Conservation (phyloP, 2,113 vertebrate species). For the Accipiter virgatus region DNA sequence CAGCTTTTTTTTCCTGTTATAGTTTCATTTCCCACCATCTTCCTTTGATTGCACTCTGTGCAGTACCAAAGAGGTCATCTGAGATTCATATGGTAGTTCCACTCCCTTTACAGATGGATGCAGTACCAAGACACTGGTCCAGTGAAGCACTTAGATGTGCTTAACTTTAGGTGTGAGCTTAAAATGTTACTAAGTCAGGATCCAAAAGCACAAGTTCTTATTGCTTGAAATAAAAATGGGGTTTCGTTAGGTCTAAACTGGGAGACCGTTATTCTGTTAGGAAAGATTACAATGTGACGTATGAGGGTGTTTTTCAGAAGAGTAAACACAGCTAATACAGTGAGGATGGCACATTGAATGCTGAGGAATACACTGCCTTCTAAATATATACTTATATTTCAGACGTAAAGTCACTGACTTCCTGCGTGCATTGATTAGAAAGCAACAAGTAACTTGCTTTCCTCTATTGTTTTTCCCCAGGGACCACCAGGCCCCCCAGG, state of each 20-base stretch:
- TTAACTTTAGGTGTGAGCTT: background rate
- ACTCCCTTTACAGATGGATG: background rate
- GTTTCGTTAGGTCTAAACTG: background rate
- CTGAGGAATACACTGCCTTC: background rate
- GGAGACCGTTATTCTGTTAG: background rate
- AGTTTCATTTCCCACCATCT: background rate
- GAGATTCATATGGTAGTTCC: background rate
- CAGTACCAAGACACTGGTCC: background rate
- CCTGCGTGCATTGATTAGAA: background rate
- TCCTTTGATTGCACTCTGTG: background rate
- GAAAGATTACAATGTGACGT: background rate
- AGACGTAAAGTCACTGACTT: background rate
- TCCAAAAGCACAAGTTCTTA: background rate
- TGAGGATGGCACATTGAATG: background rate
- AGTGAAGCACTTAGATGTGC: background rate
- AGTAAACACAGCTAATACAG: background rate
- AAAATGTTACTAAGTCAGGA: background rate
- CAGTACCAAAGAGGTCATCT: background rate
- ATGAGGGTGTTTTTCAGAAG: background rate
- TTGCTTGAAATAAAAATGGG: background rate
- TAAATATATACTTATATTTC: background rate
- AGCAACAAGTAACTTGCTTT: background rate
- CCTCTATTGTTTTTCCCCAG: conserved; percentile 68
- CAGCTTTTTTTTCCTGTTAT: background rate
- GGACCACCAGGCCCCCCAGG: conserved; percentile 85